Conservation (phyloP, 2,113 vertebrate species). For the Ageneiosus marmoratus region DNA sequence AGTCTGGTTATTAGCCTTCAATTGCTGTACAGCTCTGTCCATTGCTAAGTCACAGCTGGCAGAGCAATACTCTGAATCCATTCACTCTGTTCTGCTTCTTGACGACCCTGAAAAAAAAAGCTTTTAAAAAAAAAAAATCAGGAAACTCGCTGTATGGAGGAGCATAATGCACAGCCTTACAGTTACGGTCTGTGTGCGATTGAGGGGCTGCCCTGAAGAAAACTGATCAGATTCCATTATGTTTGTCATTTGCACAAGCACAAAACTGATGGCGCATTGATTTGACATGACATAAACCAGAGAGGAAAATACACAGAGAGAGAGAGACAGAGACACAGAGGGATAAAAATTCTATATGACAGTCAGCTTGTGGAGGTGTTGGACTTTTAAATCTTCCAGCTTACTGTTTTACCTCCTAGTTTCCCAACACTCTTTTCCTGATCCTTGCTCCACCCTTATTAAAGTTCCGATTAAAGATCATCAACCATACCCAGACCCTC, state of each 20-base stretch:
- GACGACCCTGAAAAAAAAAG: slow-evolving; percentile 2
- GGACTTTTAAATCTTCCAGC: background rate
- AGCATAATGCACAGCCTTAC: background rate
- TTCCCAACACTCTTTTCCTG: background rate
- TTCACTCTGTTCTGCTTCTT: background rate
- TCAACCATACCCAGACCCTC: no score
- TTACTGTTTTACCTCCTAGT: background rate
- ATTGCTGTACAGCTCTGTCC: background rate
- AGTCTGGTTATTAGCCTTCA: background rate
- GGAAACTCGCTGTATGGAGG: background rate
- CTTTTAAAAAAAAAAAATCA: slow-evolving; percentile 1
- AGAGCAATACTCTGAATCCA: background rate
- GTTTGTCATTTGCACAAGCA: slow-evolving; percentile 18
- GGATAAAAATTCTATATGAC: background rate
- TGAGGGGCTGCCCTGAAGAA: background rate
- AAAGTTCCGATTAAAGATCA: background rate
- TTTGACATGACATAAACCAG: slow-evolving; percentile 28
- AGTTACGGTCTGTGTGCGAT: background rate
- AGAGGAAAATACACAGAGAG: background rate
- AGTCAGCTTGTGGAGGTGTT: background rate
- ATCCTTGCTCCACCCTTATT: background rate
- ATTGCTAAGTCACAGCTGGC: background rate
- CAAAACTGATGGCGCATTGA: slow-evolving; percentile 11
- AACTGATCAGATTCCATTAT: slow-evolving; percentile 21
- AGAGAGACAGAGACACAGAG: background rate